A percentile compares a stretch with the other conserved stretches of the same genome.
These are phyloP conservation scores for Fistularia tabacaria DNA, from an alignment of 2,797 vertebrate species.

Conservation along the genomic window DNA sequence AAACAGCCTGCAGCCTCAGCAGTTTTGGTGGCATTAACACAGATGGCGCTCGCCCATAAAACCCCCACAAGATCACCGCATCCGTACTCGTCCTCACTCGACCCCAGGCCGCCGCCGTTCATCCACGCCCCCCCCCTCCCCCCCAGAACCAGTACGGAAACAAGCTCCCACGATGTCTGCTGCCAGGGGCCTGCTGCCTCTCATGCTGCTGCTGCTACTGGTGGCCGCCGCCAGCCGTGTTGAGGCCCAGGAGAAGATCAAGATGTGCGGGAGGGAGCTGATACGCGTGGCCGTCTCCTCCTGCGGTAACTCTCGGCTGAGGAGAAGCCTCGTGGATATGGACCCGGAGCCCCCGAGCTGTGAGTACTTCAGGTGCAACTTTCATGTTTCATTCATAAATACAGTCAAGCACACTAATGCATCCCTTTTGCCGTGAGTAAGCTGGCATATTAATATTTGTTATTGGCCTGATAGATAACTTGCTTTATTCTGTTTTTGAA, in stretches of 20 bases:
- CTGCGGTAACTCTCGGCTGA: slow-evolving; percentile 66
- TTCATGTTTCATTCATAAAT: too few species aligned
- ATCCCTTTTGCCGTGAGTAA: too few species aligned
- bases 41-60: slow-evolving; percentile 12
- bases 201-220: slow-evolving; percentile 57
- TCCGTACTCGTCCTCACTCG: not conserved
- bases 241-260: slow-evolving; percentile 63
- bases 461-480: too few species aligned
- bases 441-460: too few species aligned
- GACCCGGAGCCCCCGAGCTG: slow-evolving; percentile 23
- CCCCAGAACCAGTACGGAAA: too few species aligned
- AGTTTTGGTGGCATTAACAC: not conserved
- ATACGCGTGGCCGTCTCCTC: slow-evolving; percentile 67
- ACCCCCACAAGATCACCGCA: slow-evolving; percentile 19
- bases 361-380: slow-evolving; percentile 29
- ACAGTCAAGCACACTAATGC: too few species aligned
- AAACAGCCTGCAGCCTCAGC: slow-evolving; percentile 26
- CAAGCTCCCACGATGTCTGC: slow-evolving; percentile 41
- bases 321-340: slow-evolving; percentile 36
- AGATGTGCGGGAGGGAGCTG: slow-evolving; percentile 74
- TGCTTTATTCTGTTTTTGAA: too few species aligned
- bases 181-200: slow-evolving; percentile 41
- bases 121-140: too few species aligned
- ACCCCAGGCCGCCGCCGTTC: too few species aligned
- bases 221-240: slow-evolving; percentile 24